Conservation (phyloP, 2,797 vertebrate species). For the Syngnathus acus region DNA sequence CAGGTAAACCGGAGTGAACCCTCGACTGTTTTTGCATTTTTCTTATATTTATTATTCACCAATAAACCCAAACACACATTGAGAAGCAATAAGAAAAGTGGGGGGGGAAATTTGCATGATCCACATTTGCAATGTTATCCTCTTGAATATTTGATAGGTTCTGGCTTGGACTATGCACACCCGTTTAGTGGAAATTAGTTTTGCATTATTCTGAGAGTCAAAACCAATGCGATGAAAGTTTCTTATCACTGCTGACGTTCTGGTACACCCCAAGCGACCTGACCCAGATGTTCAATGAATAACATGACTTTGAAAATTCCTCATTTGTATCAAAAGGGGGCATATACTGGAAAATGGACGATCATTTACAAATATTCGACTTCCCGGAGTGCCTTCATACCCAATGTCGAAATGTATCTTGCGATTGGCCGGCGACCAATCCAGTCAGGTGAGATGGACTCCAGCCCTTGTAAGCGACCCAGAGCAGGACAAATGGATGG, state of each 20-base stretch:
- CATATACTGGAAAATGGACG: background rate
- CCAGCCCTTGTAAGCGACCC: constrained; percentile 14
- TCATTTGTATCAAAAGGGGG: background rate
- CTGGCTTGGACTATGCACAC: background rate
- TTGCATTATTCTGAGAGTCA: background rate
- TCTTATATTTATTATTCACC: background rate
- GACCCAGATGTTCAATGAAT: background rate
- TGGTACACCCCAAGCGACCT: background rate
- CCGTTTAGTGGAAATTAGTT: background rate
- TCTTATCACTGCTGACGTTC: constrained; percentile 26
- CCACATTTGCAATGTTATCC: background rate
- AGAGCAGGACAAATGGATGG: background rate
- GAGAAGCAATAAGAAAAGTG: background rate
- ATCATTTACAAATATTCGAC: background rate
- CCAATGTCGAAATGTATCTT: background rate
- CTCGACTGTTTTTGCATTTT: background rate
- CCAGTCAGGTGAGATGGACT: background rate
- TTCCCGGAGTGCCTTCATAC: background rate
- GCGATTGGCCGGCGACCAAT: background rate
- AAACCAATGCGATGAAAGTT: background rate
- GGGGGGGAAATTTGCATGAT: background rate
- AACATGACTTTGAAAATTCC: background rate
- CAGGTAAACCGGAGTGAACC: background rate
- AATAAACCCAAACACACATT: background rate
- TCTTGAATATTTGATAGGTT: background rate